Evolutionary conservation across 2,113 vertebrate species (phyloP), one percentile per base, ranked within the genome.

Genomic region (Equus przewalskii): DNA sequence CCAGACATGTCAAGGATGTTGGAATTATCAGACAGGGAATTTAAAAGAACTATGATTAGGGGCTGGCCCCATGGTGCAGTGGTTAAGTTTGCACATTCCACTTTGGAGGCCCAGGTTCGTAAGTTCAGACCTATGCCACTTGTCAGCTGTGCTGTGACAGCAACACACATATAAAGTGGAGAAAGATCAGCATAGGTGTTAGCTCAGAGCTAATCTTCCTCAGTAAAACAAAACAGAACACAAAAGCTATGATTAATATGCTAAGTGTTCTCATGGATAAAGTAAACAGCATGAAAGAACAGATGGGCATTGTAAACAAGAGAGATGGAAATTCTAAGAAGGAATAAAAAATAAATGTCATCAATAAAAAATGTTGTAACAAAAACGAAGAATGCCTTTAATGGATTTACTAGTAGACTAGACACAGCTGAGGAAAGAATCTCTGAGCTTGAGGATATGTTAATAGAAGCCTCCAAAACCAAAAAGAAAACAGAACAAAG

Each of bases 1-100:
- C 3, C 12, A 73, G 73, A 5, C 21, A 13, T 0, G 5, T 65
- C 44, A 56, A 22, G n/a, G n/a, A 21, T 1, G 28, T 0, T 65
- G 46, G 75, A 36, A 26, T 36, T 11, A 65, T 18, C 36, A 64
- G 26, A 56, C 2, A 7, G 26, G 15, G 82, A n/a, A 28, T 6
- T 26, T 26, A 56, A 87, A 30, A 80, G 11, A 15, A 36, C 24
- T 49, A 13, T 12, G 46, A 49, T 56, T 26, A 7, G 36, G 36
- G 36, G 36, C 36, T 41, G 36, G 36, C 3, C 36, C 36, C 36
- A 41, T 41, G 36, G 36, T 41, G 36, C 36, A 41, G 36, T 41
- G 36, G 36, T 41, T 41, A 41, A 41, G 36, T 41, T 41, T 41
- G 3, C 36, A 41, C 36, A 41, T 41, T 41, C 36, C 36, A 41